Base-by-base conservation (phyloP, 2,113 vertebrate genomes). In the Odocoileus virginianus region DNA sequence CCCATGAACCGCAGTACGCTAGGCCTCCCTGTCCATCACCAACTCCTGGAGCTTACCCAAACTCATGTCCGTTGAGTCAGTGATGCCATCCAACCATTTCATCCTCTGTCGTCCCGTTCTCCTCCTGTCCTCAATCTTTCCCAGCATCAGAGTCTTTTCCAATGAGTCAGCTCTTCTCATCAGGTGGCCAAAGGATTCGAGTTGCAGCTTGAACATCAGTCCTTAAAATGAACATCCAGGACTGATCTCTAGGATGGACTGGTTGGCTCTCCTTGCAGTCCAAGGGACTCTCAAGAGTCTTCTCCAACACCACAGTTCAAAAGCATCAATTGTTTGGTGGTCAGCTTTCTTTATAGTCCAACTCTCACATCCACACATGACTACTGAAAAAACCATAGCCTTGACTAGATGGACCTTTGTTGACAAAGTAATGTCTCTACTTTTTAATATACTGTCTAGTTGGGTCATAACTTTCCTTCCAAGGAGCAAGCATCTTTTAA, bases 1-100 rank as follows among this genome's bases (percentile, higher is more conserved):
- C 5, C 19, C 10, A 21, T 36, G 64, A 2, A 71, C 64, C 0
- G 0, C n/a, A 36, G 2, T 9, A 36, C 0, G 0, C 64, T n/a
- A 71, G 64, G n/a, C n/a, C 19, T 71, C 19, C n/a, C 1, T 23
- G 2, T 36, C 17, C 64, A 71, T 36, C 19, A 36, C 19, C 64
- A 71, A 11, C n/a, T 23, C 4, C n/a, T 71, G n/a, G n/a, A 71
- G 64, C n/a, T 23, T 23, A 23, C n/a, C 17, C n/a, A 71, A 71
- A 71, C n/a, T 11, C n/a, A 36, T 23, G 64, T 71, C 64, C 64
- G 5, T 36, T 36, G 64, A 71, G 9, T 71, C 0, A 2, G 17
- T 23, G 64, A 71, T 71, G 17, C 17, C n/a, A 36, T 36, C 17
- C 21, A 36, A 36, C 17, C 64, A 71, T 71, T n/a, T 71, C 64